Evolutionary conservation across 2,113 vertebrate genomes (phyloP).

Genomic region (Saguinus midas): DNA sequence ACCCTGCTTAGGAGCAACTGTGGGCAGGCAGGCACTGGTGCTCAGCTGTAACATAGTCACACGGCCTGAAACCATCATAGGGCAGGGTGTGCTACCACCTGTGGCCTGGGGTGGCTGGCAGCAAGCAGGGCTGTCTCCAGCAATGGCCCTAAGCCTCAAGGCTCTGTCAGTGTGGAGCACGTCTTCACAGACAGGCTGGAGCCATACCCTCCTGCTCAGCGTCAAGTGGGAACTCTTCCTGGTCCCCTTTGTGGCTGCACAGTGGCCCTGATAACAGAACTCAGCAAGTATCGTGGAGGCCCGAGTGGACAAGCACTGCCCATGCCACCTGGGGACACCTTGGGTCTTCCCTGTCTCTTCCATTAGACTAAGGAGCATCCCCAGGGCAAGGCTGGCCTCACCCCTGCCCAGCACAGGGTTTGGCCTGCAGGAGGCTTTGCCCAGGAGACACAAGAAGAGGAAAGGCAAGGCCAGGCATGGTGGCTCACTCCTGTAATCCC

Average conservation of each 20-base stretch:
- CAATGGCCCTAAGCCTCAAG: no score
- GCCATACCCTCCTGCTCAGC: not conserved
- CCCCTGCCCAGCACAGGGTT: not conserved
- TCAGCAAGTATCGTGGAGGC: not conserved
- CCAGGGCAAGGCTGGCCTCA: not conserved
- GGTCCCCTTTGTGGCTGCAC: not conserved
- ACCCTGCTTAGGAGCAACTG: not conserved
- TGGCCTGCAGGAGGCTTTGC: not conserved
- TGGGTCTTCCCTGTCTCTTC: not conserved
- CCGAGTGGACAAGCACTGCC: not conserved
- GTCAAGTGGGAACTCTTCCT: not conserved
- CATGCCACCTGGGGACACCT: not conserved
- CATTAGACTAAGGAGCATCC: not conserved
- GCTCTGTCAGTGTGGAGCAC: no score
- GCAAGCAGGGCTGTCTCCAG: not conserved
- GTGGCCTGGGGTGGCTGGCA: not conserved
- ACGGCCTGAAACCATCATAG: no score
- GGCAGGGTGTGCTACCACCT: not conserved
- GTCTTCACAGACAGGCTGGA: not conserved
- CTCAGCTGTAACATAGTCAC: fast-evolving
- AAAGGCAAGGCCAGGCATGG: no score
- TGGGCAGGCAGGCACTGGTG: not conserved
- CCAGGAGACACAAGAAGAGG: not conserved
- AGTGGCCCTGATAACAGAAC: not conserved
- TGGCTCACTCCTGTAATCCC: no score